Base-by-base conservation (phyloP, 1,140 invertebrate species). In the Goniozus legneri region DNA sequence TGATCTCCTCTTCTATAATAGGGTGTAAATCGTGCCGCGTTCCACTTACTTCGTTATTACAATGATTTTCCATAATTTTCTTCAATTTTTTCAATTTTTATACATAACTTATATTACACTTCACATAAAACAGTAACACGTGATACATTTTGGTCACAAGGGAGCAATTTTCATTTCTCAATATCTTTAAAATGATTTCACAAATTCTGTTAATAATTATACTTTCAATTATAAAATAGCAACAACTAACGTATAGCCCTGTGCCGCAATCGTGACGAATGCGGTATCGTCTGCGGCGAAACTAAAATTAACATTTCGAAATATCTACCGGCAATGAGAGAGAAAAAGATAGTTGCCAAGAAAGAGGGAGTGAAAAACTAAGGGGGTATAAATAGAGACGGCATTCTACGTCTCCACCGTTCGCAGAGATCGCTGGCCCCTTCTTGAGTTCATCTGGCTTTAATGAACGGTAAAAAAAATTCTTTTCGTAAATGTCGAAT, bases 281-380 rank as follows among this genome's bases (percentile, higher is more conserved):
- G 42, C 47, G 54, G 40, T 41, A 47, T 56, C 54, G 37, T 60
- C 49, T 55, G 43, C 38, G 49, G 42, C 42, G 58, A 67, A 64
- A 67, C 67, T 70, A 70, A 70, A 69, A 66, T 70, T 70, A 70
- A 59, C 60, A 51, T 49, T 57, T 54, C 49, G 33, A 60, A 63
- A 65, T 67, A 50, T 41, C 55, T 56, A 46, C 44, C 55, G 58
- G 55, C 6, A 21, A 22, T 20, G 31, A 34, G 10, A 16, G 35
- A 33, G 12, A 40, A 22, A 37, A 18, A 6, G 16, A 16, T 36
- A 41, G 19, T 40, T 27, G n/a, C n/a, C n/a, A 13, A 32, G 10
- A 34, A 14, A 50, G 48, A 46, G 14, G 38, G 16, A 47, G 35
- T 46, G 48, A 33, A n/a, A 49, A 16, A 15, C 3, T 18, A n/a